Base-by-base conservation (phyloP, 2,888 invertebrate species). In the Myopa tessellatipennis region DNA sequence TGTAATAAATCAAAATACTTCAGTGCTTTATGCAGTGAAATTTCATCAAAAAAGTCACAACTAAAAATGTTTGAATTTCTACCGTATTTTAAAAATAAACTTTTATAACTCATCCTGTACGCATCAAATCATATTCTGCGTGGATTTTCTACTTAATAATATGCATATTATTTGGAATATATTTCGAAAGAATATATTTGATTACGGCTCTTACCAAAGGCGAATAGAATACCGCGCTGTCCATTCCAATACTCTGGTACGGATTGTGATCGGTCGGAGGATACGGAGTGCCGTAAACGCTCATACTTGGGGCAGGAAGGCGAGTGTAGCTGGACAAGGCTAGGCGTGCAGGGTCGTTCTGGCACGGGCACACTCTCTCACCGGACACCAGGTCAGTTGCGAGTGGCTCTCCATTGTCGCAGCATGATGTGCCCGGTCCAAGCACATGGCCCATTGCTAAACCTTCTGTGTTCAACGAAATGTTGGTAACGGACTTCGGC, bases 151-250 rank as follows among this genome's bases (percentile, higher is more conserved):
- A 26, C 26, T 26, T 26, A 26, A 26, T 26, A 26, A 26, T 26
- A 26, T 26, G 26, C 26, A 26, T 26, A 26, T 26, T 26, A 26
- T 26, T n/a, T n/a, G n/a, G n/a, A n/a, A n/a, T n/a, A n/a, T n/a
- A n/a, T n/a, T 26, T 26, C 26, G 26, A 26, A 26, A 26, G 26
- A 26, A 26, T 26, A 26, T 26, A 8, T 8, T 40, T 4, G 40
- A 40, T 8, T 40, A 6, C 3, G 7, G 45, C 2, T 45, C 97
- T 94, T 92, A 98, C 98, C 95, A 98, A 90, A 81, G 97, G 96
- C 81, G 97, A 96, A 90, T 97, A 97, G 91, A 98, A 98, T 73
- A 97, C 97, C 55, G 97, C 97, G 87, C 96, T 97, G 89, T 97
- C 96, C 84, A 96, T 95, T 77, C 96, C 95, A 90, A 97, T 96